Evolutionary conservation across 1,140 invertebrate genomes (phyloP).

Genomic region (Frieseomelitta varia): DNA sequence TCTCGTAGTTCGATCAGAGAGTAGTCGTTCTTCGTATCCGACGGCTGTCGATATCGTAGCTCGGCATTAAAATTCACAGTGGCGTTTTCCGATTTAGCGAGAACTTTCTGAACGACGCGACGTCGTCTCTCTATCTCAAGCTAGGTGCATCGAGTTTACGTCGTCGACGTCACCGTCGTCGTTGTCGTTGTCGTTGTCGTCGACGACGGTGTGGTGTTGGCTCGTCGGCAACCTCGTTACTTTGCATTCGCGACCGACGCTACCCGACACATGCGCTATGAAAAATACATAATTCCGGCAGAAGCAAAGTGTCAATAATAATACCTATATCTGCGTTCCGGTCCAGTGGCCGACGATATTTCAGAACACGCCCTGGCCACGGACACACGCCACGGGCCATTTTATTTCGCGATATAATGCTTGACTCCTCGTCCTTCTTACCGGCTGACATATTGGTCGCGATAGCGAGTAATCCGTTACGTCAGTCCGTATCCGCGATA

Average conservation of each 20-base stretch:
- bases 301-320: conserved; percentile 61
- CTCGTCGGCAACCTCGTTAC: conserved; percentile 4
- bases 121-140: conserved; percentile 13
- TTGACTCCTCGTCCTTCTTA: conserved; percentile 63
- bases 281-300: conserved; percentile 62
- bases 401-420: conserved; percentile 67
- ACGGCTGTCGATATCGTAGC: background rate
- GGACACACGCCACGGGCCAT: conserved; percentile 41
- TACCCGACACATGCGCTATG: conserved; percentile 19
- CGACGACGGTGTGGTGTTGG: background rate
- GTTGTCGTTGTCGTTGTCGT: background rate
- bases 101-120: background rate
- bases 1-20: background rate
- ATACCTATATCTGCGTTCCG: conserved; percentile 36
- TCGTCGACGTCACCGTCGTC: conserved; percentile 7
- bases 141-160: conserved; percentile 7
- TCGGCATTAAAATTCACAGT: conserved; percentile 38
- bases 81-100: conserved; percentile 30
- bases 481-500: conserved; percentile 47
- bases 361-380: conserved; percentile 13
- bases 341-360: conserved; percentile 44
- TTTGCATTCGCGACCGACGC: conserved; percentile 8
- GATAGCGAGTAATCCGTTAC: conserved; percentile 68
- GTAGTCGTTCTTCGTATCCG: background rate
- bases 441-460: conserved; percentile 64